These are phyloP conservation scores for Rhopalosiphum maidis DNA, from an alignment of 1,140 invertebrate genomes.

Conservation along the genomic window DNA sequence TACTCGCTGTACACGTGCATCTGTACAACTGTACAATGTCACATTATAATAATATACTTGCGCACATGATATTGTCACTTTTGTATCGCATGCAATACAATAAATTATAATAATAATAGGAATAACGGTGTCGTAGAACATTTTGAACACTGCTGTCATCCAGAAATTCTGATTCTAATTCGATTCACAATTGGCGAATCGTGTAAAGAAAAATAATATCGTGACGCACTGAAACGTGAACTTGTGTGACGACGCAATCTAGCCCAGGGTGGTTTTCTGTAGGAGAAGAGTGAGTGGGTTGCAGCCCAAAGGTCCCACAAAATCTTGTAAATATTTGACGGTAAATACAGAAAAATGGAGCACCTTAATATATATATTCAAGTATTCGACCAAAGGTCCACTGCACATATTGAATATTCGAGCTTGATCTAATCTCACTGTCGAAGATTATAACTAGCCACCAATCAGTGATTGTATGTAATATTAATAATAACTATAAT, in stretches of 20 bases:
- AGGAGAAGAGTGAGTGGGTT: background rate
- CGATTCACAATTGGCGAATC: background rate
- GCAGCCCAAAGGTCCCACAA: background rate
- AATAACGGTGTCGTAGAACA: background rate
- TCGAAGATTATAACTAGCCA: background rate
- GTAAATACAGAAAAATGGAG: background rate
- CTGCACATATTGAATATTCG: no score
- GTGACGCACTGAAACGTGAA: background rate
- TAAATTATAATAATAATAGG: background rate
- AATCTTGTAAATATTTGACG: background rate
- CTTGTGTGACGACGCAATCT: background rate
- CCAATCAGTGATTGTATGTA: no score
- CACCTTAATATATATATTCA: no score
- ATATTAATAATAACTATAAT: no score
- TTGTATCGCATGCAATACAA: background rate
- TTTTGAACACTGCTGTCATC: background rate
- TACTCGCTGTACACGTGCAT: background rate
- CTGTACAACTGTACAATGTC: background rate
- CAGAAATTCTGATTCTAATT: background rate
- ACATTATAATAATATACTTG: background rate
- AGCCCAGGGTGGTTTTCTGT: no score
- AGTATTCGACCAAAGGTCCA: no score
- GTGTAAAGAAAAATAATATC: background rate
- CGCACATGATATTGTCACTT: background rate
- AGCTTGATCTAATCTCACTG: no score